Evolutionary conservation across 2,888 invertebrate species (phyloP).

Genomic region (Leucophenga maculata): DNA sequence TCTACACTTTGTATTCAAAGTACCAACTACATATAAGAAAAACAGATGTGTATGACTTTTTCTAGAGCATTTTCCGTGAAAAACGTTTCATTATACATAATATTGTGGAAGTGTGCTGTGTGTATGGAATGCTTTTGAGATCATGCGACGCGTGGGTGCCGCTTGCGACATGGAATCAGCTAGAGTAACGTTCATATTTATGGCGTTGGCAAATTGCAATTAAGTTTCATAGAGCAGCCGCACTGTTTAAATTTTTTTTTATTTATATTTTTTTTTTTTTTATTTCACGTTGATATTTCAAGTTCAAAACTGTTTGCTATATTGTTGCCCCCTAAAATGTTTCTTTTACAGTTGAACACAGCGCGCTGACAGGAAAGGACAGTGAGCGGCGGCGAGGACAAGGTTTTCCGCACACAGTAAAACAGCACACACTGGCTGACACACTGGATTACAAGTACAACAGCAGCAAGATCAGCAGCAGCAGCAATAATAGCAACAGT

Average conservation of each 20-base stretch:
- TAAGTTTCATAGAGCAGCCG: slow-evolving; percentile 50
- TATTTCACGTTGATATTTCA: slow-evolving; percentile 49
- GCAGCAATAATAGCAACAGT: slow-evolving; percentile 2
- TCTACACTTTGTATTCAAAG: no score
- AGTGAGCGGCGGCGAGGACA: slow-evolving; percentile 33
- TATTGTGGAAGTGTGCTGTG: no score
- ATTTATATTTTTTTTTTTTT: slow-evolving; percentile 26
- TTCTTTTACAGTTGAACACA: slow-evolving; percentile 45
- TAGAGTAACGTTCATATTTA: neutral
- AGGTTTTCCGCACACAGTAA: slow-evolving; percentile 24
- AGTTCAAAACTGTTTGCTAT: slow-evolving; percentile 51
- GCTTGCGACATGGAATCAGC: slow-evolving; percentile 24
- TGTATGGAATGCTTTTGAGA: neutral
- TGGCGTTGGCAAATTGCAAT: neutral
- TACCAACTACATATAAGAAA: neutral
- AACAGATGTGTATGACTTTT: slow-evolving; percentile 51
- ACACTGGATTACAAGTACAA: neutral
- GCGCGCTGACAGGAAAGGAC: slow-evolving; percentile 39
- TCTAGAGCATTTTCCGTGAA: slow-evolving; percentile 32
- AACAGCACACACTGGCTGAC: neutral
- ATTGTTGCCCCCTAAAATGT: slow-evolving; percentile 13
- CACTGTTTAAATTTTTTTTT: slow-evolving; percentile 7
- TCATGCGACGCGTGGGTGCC: neutral
- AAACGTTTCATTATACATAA: neutral
- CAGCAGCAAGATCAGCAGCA: slow-evolving; percentile 9